Percentiles rank a stretch among this genome's conserved stretches.
phyloP scores from a whole-genome alignment of 2,888 invertebrate genomes.

The Melieria picta region DNA sequence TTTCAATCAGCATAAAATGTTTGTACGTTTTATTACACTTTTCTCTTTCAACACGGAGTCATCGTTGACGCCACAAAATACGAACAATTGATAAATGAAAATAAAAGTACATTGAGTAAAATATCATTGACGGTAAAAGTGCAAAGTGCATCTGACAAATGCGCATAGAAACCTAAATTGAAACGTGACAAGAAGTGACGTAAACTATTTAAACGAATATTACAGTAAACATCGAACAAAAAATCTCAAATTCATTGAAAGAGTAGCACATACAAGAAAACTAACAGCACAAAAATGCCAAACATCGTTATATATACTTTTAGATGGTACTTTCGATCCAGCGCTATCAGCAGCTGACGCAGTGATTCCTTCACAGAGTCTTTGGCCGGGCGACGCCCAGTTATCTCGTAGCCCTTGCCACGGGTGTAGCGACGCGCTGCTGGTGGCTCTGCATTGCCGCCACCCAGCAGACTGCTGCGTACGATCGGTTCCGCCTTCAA shows the following conservation, averaged over 20 bases:
- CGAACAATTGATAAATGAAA: no score
- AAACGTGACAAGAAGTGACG: no score
- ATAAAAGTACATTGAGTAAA: no score
- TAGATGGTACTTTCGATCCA: slow-evolving; percentile 58
- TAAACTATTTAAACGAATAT: no score
- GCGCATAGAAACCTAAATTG: no score
- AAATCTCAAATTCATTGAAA: neutral
- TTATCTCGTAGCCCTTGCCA: slow-evolving; percentile 16
- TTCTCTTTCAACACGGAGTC: no score
- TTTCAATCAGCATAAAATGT: no score
- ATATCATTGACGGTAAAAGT: no score
- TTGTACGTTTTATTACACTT: no score
- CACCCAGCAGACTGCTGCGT: neutral
- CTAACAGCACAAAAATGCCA: slow-evolving; percentile 47
- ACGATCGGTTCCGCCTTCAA: slow-evolving; percentile 16
- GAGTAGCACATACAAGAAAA: slow-evolving; percentile 54
- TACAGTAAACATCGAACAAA: no score
- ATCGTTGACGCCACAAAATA: no score
- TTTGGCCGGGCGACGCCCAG: slow-evolving; percentile 35
- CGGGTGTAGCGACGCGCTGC: slow-evolving; percentile 6
- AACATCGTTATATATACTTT: slow-evolving; percentile 52
- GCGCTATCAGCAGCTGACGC: slow-evolving; percentile 45
- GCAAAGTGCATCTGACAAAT: no score
- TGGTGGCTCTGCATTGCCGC: neutral
- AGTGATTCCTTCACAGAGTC: slow-evolving; percentile 45